phyloP scores from a whole-genome alignment of 2,113 vertebrate genomes.

The Ciconia maguari region DNA sequence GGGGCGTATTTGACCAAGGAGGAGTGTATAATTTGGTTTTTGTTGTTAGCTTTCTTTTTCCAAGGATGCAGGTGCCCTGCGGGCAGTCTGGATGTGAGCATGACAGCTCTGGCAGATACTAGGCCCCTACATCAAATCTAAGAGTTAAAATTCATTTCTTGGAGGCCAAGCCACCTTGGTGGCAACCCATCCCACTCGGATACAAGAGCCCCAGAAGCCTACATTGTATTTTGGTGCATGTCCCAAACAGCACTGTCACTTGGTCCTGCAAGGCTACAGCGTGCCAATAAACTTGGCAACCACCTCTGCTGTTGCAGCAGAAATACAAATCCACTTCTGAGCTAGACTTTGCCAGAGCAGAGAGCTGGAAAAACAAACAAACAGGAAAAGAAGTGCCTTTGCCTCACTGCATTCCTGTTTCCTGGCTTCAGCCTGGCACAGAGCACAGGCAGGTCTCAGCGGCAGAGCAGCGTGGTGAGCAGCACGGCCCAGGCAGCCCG shows the following conservation, averaged over 20 bases:
- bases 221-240: rapidly evolving
- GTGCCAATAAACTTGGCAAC: background rate
- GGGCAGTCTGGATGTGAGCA: background rate
- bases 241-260: background rate
- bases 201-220: background rate
- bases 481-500: rapidly evolving
- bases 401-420: background rate
- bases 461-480: rapidly evolving
- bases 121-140: background rate
- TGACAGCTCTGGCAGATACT: background rate
- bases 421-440: background rate
- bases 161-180: background rate
- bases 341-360: background rate
- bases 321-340: background rate
- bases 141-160: background rate
- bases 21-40: background rate
- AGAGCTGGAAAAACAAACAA: background rate
- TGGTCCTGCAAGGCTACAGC: background rate
- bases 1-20: background rate
- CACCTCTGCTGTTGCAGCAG: background rate
- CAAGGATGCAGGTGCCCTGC: background rate
- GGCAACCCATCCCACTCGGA: background rate
- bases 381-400: background rate
- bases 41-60: background rate
- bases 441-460: background rate